A percentile compares a stretch with the other conserved stretches of the same genome.
These are phyloP conservation scores for Halcyon chelicuti DNA, from an alignment of 2,797 vertebrate genomes.

Conservation along the genomic window DNA sequence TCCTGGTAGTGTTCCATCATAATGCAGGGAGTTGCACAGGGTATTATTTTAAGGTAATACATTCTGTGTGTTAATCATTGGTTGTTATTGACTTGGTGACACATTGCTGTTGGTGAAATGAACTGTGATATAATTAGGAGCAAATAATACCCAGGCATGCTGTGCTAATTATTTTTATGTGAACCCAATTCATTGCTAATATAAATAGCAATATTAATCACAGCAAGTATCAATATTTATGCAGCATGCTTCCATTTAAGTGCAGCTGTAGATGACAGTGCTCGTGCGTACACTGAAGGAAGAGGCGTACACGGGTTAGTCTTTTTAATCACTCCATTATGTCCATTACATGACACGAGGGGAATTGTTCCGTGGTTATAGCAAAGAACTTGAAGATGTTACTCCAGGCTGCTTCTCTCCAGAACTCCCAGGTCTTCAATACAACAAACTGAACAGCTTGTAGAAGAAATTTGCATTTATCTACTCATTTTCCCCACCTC, in stretches of 20 bases:
- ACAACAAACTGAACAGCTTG: accelerated
- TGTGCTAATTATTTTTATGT: conserved; percentile 76
- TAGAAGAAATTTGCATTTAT: not conserved
- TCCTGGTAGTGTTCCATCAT: not conserved
- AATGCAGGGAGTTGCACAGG: not conserved
- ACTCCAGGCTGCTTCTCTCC: not conserved
- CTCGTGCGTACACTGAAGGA: accelerated
- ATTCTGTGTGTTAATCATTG: conserved; percentile 68
- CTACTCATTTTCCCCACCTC: not conserved
- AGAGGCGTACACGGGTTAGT: not conserved
- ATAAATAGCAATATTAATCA: conserved; percentile 75
- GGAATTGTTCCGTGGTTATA: not conserved
- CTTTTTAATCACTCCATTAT: not conserved
- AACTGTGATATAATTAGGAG: conserved; percentile 76
- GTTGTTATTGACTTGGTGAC: conserved; percentile 72
- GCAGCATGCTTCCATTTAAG: not conserved
- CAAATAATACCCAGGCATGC: conserved; percentile 67
- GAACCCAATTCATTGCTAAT: conserved; percentile 70
- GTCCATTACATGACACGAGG: not conserved
- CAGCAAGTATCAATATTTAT: conserved; percentile 72
- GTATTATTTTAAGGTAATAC: conserved; percentile 53
- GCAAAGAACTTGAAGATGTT: accelerated
- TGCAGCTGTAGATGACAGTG: not conserved
- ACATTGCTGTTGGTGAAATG: conserved; percentile 73
- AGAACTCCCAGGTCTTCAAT: not conserved